Evolutionary conservation across 35 echinoderm and acorn worm species (phyloP), one percentile per base, ranked within the genome.

Genomic region (Heliocidaris erythrogramma): DNA sequence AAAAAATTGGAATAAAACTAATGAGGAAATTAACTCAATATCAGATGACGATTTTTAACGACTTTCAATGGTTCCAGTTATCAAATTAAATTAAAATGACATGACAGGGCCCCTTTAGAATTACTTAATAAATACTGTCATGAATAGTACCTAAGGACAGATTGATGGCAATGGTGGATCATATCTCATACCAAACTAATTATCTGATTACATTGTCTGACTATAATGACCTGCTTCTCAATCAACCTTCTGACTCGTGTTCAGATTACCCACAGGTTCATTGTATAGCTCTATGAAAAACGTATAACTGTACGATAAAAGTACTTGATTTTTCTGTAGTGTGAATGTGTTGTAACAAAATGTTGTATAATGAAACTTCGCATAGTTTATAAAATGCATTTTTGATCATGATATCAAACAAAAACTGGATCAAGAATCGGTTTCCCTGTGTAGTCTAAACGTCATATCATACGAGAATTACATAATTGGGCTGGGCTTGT

Each of bases 151-250:
- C 17, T 69, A 69, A 78, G 27, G 65, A 78, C 27, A 24, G 65
- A n/a, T 78, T 27, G 18, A 78, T 78, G 6, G 65, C 7, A 24
- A 27, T 5, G 27, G 65, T 78, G 65, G 65, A 78, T 78, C 65
- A 27, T 78, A 78, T 78, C 65, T 78, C 65, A 78, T 78, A 21
- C 65, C 65, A 78, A 78, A 78, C 65, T 78, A 78, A 78, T 78
- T 78, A 78, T 78, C 65, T 78, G 65, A 78, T 78, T 78, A 78
- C 21, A 78, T 78, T 78, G 65, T 78, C 65, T 27, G 27, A n/a
- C n/a, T n/a, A n/a, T n/a, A n/a, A n/a, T n/a, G n/a, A n/a, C 65
- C 27, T 2, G 65, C 65, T 78, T 78, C 27, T 21, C 18, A 78
- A 78, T 21, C 65, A 78, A 5, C 21, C 27, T 78, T 18, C 65